Evolutionary conservation across 1,140 invertebrate genomes (phyloP).

Genomic region (Drosophila oshimai): DNA sequence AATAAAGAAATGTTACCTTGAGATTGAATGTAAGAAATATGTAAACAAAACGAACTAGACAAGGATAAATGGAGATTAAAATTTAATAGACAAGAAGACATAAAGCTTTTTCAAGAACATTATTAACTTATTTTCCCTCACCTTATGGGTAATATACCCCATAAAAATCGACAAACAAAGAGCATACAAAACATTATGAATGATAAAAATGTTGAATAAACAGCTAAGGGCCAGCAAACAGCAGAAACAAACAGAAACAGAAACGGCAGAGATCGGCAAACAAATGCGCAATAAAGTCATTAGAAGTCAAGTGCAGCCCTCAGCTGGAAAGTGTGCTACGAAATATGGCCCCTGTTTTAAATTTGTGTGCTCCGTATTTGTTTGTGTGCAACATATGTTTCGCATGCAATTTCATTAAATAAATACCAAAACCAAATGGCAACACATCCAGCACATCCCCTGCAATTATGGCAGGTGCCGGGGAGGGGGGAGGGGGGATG

Average conservation of each 20-base stretch:
- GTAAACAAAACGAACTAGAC: too few species aligned
- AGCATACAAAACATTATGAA: conserved; percentile 10
- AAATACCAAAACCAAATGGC: conserved; percentile 50
- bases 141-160: background rate
- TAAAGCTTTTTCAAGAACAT: too few species aligned
- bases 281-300: conserved; percentile 55
- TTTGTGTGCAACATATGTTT: conserved; percentile 56
- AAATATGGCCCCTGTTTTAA: background rate
- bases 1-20: too few species aligned
- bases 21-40: too few species aligned
- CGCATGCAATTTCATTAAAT: conserved; percentile 72
- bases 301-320: conserved; percentile 55
- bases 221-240: background rate
- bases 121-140: background rate
- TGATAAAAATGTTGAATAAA: conserved; percentile 1
- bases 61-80: too few species aligned
- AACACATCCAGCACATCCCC: conserved; percentile 23
- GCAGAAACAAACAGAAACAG: conserved; percentile 16
- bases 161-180: background rate
- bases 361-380: background rate
- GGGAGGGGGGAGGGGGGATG: conserved; percentile 9
- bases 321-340: conserved; percentile 28
- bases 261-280: conserved; percentile 1
- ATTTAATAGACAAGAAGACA: too few species aligned
- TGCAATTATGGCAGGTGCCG: conserved; percentile 36